These are phyloP conservation scores for Theropithecus gelada DNA, from an alignment of 2,113 vertebrate species.

Conservation along the genomic window DNA sequence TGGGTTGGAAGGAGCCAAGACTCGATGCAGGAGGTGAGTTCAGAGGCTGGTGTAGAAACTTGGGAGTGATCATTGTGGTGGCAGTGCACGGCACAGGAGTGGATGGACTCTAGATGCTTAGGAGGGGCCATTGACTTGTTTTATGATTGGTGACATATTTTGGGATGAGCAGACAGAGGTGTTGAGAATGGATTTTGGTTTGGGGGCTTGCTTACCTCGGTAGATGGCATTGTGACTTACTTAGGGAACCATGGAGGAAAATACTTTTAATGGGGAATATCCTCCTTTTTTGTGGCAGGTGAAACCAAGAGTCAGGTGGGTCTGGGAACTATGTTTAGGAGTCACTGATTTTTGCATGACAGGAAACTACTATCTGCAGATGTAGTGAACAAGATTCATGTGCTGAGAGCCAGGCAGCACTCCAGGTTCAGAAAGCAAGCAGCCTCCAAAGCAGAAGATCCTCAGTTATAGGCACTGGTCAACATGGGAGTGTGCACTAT, in stretches of 20 bases:
- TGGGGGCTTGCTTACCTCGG: not conserved
- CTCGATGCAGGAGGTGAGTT: not conserved
- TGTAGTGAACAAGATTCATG: not conserved
- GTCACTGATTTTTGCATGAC: not conserved
- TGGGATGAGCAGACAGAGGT: not conserved
- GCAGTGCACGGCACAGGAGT: not conserved
- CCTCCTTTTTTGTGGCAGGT: not conserved
- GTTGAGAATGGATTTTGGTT: not conserved
- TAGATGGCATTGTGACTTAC: not conserved
- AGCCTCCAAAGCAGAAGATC: not conserved
- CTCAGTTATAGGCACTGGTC: not conserved
- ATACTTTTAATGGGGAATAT: not conserved
- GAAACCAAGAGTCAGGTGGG: not conserved
- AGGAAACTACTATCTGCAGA: not conserved
- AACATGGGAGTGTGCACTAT: fast-evolving
- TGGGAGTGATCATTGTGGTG: not conserved
- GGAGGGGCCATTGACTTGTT: not conserved
- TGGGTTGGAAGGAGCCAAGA: not conserved
- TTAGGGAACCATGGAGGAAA: not conserved
- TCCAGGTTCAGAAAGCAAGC: not conserved
- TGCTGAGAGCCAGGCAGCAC: not conserved
- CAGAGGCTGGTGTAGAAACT: not conserved
- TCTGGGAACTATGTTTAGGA: not conserved
- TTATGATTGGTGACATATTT: not conserved
- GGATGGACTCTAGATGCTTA: not conserved